Percentiles rank a stretch among this genome's conserved stretches.
These are phyloP conservation scores for Chaenogobius annularis DNA, from an alignment of 2,113 vertebrate species.

Conservation along the genomic window DNA sequence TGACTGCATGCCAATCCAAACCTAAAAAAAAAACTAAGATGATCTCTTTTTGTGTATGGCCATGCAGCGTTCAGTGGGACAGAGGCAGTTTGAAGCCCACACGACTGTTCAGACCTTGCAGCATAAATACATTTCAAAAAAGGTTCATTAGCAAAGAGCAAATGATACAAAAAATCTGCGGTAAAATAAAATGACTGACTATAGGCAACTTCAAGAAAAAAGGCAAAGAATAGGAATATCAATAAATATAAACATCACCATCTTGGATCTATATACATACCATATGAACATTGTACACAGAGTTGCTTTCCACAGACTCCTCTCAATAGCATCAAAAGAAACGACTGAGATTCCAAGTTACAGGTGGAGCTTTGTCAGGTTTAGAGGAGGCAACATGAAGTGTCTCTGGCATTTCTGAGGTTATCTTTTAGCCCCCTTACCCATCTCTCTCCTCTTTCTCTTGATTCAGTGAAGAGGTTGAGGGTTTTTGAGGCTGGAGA, in stretches of 20 bases:
- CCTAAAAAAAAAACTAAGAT: slow-evolving; percentile 27
- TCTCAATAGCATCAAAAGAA: slow-evolving; percentile 65
- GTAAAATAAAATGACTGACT: slow-evolving; percentile 62
- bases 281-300: slow-evolving; percentile 78
- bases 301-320: slow-evolving; percentile 47
- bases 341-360: slow-evolving; percentile 73
- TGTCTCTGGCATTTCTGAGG: slow-evolving; percentile 46
- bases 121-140: slow-evolving; percentile 65
- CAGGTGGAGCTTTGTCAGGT: slow-evolving; percentile 71
- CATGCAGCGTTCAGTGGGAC: slow-evolving; percentile 57
- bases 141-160: slow-evolving; percentile 48
- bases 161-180: slow-evolving; percentile 60
- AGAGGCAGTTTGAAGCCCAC: slow-evolving; percentile 52
- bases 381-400: slow-evolving; percentile 72
- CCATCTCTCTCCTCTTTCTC: slow-evolving; percentile 56
- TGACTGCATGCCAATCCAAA: slow-evolving; percentile 53
- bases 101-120: slow-evolving; percentile 54
- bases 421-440: slow-evolving; percentile 8
- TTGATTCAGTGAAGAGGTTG: slow-evolving; percentile 67
- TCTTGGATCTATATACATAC: slow-evolving; percentile 79
- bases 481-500: slow-evolving; percentile 75
- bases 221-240: slow-evolving; percentile 66
- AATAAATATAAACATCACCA: slow-evolving; percentile 78
- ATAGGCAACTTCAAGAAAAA: slow-evolving; percentile 65
- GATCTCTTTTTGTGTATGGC: slow-evolving; percentile 39